A percentile compares a stretch with the other conserved stretches of the same genome.
Conservation (phyloP, 2,113 vertebrate species). For the Ophthalmolycus amberensis region DNA sequence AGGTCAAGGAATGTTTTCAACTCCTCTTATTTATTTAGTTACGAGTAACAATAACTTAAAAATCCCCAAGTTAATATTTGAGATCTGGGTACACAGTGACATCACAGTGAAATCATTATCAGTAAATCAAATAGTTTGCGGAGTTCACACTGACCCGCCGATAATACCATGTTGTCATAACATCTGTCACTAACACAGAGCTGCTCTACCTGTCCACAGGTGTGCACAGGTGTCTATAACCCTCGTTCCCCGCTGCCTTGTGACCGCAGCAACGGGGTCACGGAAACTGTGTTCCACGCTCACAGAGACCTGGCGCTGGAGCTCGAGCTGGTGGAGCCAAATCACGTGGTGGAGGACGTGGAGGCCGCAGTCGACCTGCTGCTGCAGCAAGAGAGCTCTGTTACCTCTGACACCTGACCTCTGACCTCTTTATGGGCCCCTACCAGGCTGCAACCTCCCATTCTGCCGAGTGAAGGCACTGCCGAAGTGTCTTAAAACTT, state of each 20-base stretch:
- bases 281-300: slow-evolving; percentile 81
- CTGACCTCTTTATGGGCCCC: background rate
- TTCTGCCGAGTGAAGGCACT: background rate
- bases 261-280: slow-evolving; percentile 43
- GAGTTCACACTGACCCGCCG: background rate
- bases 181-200: background rate
- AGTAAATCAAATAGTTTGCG: background rate
- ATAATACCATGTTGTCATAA: background rate
- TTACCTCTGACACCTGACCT: background rate
- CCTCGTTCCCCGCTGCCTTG: slow-evolving; percentile 68
- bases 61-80: background rate
- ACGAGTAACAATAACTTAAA: background rate
- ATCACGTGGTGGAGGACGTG: slow-evolving; percentile 86
- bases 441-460: background rate
- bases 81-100: background rate
- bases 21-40: background rate
- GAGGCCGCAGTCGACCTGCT: slow-evolving; percentile 89
- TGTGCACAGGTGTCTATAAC: slow-evolving; percentile 90
- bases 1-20: background rate
- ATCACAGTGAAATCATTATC: background rate
- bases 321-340: slow-evolving; percentile 82
- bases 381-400: slow-evolving; percentile 82
- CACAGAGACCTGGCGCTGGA: slow-evolving; percentile 88
- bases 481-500: background rate
- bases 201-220: slow-evolving; percentile 59